Percentiles rank a stretch among this genome's conserved stretches.
phyloP scores from a whole-genome alignment of 2,113 vertebrate genomes.

The Strix aluco region DNA sequence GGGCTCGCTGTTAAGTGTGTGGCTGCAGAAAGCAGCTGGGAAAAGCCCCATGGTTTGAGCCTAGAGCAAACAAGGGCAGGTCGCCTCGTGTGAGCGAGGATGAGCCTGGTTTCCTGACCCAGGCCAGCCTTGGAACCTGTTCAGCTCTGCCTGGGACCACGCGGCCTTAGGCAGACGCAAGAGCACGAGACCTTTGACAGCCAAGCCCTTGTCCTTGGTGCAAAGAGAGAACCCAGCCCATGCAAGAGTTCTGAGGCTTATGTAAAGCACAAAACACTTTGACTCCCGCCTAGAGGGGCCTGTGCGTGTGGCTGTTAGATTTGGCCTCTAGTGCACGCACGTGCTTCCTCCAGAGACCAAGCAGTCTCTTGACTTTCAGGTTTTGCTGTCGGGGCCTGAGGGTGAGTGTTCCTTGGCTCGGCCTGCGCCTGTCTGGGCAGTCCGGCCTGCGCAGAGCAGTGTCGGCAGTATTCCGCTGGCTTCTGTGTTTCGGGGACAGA shows the following conservation, averaged over 20 bases:
- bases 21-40: neutral
- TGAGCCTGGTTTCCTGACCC: neutral
- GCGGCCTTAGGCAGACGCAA: neutral
- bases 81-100: neutral
- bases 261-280: neutral
- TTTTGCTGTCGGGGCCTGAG: neutral
- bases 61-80: neutral
- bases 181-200: neutral
- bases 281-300: neutral
- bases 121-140: neutral
- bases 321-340: neutral
- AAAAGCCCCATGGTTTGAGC: neutral
- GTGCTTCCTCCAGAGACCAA: neutral
- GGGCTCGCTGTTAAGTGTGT: neutral
- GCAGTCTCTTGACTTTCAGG: neutral
- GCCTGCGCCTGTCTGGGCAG: neutral
- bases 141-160: neutral
- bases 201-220: neutral
- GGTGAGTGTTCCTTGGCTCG: neutral
- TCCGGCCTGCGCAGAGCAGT: neutral
- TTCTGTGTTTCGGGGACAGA: neutral
- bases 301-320: accelerated
- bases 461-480: neutral
- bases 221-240: neutral
- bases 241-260: neutral